Base-by-base conservation (phyloP, 2,888 invertebrate genomes). In the Trissoscelio sp. region DNA sequence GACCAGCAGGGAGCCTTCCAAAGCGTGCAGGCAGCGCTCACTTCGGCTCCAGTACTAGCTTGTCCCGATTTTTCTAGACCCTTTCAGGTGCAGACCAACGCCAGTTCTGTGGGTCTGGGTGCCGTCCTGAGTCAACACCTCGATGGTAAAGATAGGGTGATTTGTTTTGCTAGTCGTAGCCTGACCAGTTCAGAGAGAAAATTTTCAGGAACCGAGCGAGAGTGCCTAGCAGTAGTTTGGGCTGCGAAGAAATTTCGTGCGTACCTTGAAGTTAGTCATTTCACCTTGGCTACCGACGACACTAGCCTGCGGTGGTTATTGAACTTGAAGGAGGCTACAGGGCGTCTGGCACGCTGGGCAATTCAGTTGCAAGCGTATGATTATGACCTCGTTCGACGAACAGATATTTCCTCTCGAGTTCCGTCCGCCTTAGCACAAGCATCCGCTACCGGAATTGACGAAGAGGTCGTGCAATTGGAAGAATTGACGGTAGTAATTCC, bases 321-420 rank as follows among this genome's bases (percentile, higher is more conserved):
- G 1, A 31, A 3, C 31, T 3, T 31, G 2, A 1, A 3, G 9
- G 31, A 31, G 9, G 31, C 34, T 0, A 57, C 34, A 0, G 55
- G 84, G 14, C 55, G 83, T 0, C 46, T 84, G 11, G 84, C 83
- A 1, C 7, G 83, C 2, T 86, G 84, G 58, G 24, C 24, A 2
- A 24, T 70, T 0, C 28, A 48, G 22, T 22, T 70, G 0, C 70
- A 70, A 20, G 7, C 46, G 2, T 57, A 57, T 11, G 37, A 57
- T 5, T 57, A 16, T 9, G 31, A 31, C 1, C 1, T 31, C 1
- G 2, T 31, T 2, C 31, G 31, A 1, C 31, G 31, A 1, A 57
- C 11, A 1, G 55, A 57, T n/a, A 34, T 22, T 4, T 57, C 34
- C 0, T 12, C n/a, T n/a, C n/a, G n/a, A n/a, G n/a, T n/a, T n/a